Evolutionary conservation across 2,888 invertebrate species (phyloP).

Genomic region (Acrobeloides nanus): DNA sequence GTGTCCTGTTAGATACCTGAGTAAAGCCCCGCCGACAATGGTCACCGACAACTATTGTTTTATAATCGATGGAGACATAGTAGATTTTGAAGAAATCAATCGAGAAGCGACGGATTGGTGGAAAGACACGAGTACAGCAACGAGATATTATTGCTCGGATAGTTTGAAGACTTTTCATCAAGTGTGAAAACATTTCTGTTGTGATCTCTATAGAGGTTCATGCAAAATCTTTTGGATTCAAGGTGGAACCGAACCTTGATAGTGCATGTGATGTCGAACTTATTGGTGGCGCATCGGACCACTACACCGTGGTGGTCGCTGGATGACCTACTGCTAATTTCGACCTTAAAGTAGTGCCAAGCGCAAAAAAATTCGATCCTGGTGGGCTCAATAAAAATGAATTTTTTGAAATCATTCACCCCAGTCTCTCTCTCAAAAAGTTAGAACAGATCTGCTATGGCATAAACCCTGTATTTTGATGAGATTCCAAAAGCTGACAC

Average conservation of each 20-base stretch:
- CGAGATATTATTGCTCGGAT: conserved; percentile 43
- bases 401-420: too few relatives aligned
- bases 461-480: too few relatives aligned
- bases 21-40: conserved; percentile 34
- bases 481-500: too few relatives aligned
- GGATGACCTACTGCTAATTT: too few relatives aligned
- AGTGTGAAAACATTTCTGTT: conserved; percentile 13
- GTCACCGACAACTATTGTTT: conserved; percentile 44
- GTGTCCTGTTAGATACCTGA: conserved; percentile 39
- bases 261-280: neutral
- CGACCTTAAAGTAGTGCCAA: too few relatives aligned
- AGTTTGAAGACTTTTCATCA: conserved; percentile 34
- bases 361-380: too few relatives aligned
- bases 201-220: neutral
- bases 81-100: conserved; percentile 16
- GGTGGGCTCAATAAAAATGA: too few relatives aligned
- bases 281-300: neutral
- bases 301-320: too few relatives aligned
- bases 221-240: too few relatives aligned
- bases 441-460: too few relatives aligned
- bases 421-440: too few relatives aligned
- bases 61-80: conserved; percentile 36
- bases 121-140: conserved; percentile 43
- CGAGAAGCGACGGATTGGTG: conserved; percentile 26
- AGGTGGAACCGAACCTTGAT: neutral